Evolutionary conservation across 2,797 vertebrate genomes (phyloP).

Genomic region (Notoglanidium macrostoma): DNA sequence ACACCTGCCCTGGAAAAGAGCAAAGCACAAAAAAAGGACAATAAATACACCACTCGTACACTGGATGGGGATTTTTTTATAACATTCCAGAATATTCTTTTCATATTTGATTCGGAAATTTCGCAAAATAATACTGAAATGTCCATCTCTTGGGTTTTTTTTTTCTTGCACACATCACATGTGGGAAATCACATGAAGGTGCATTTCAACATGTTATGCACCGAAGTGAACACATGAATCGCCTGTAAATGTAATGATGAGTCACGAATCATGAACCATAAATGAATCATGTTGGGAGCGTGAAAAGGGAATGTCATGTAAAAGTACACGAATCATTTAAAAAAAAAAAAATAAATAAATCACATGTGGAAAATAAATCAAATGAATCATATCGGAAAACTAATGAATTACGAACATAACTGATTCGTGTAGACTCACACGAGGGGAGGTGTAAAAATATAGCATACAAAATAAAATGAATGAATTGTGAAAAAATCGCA

Average conservation of each 20-base stretch:
- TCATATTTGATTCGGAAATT: not conserved
- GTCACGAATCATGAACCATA: not conserved
- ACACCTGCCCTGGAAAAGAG: constrained; percentile 48
- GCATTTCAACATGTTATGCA: not conserved
- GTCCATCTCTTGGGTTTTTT: not conserved
- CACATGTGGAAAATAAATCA: not conserved
- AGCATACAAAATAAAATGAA: not conserved
- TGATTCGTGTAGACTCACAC: not conserved
- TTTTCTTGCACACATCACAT: not conserved
- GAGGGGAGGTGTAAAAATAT: not conserved
- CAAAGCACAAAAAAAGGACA: not conserved
- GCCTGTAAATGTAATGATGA: not conserved
- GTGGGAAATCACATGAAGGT: not conserved
- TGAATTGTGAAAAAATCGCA: not conserved
- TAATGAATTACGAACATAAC: not conserved
- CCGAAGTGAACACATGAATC: not conserved
- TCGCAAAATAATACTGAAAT: not conserved
- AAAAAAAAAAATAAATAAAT: not conserved
- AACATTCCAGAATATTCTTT: not conserved
- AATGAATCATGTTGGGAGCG: not conserved
- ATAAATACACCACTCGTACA: not conserved
- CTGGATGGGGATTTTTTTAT: not conserved
- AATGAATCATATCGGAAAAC: not conserved
- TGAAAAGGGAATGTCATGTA: not conserved
- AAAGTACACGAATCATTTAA: not conserved